phyloP scores from a whole-genome alignment of 2,888 invertebrate genomes.

The Leptinotarsa juncta region DNA sequence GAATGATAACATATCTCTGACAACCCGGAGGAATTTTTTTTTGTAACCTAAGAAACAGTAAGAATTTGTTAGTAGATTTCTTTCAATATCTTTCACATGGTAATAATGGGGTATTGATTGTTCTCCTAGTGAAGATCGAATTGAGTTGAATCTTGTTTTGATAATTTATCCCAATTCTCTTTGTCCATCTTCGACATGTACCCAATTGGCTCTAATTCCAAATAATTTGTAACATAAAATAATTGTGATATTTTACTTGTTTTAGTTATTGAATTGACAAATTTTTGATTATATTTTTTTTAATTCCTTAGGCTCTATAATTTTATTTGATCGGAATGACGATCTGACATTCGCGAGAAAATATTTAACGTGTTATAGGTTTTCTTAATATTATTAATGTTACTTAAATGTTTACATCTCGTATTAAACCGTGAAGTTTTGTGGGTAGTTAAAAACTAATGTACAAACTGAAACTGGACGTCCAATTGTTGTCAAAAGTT shows the following conservation, averaged over 20 bases:
- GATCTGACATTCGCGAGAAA: conserved; percentile 23
- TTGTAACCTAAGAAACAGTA: too few relatives aligned
- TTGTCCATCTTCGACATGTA: conserved; percentile 21
- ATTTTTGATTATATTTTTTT: conserved; percentile 30
- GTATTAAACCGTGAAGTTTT: conserved; percentile 30
- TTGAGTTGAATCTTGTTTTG: conserved; percentile 1
- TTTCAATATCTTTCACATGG: too few relatives aligned
- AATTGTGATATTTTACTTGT: conserved; percentile 40
- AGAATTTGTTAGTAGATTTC: too few relatives aligned
- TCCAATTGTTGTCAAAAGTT: conserved; percentile 48
- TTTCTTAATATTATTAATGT: conserved; percentile 34
- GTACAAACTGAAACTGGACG: conserved; percentile 53
- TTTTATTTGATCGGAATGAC: conserved; percentile 21
- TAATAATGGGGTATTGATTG: too few relatives aligned
- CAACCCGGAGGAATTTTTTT: too few relatives aligned
- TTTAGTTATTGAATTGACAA: conserved; percentile 26
- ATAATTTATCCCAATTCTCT: not conserved
- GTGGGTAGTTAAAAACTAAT: conserved; percentile 39
- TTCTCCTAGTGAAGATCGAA: not conserved
- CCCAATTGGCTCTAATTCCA: conserved; percentile 31
- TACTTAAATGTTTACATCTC: conserved; percentile 37
- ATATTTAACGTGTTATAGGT: conserved; percentile 19
- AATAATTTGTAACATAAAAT: conserved; percentile 35
- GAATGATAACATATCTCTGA: too few relatives aligned
- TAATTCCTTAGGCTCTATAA: conserved; percentile 20